Base-by-base conservation (phyloP, 2,888 invertebrate genomes). In the Zootermopsis nevadensis region DNA sequence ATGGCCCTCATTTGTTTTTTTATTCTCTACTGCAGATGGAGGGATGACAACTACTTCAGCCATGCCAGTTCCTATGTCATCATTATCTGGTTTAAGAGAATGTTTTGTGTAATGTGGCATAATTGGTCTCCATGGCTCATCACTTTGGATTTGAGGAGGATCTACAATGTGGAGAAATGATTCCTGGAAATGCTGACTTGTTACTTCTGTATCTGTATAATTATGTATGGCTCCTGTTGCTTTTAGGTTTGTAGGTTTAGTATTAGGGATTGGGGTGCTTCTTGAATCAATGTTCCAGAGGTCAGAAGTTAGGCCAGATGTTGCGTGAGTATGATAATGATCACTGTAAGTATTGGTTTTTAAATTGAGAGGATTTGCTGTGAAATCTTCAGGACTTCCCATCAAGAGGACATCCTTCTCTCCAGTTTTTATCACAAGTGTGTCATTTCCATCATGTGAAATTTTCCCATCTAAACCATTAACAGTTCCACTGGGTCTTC, bases 341-440 rank as follows among this genome's bases (percentile, higher is more conserved):
- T 74, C 74, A 74, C 38, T 74, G n/a, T 74, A 42, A 35, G 74
- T 31, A 24, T 31, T 72, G 8, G 72, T 35, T 72, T 72, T 72
- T 15, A 72, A 72, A 24, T 33, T 35, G 33, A 74, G 74, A 0
- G 74, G 74, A 74, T 42, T 74, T n/a, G 4, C 22, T n/a, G 74
- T 74, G 60, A 60, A 60, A 60, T 27, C 27, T 38, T 74, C 1
- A 74, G 19, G 10, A 7, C 33, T 38, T 74, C 74, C 38, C 19
- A 38, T 74, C 1, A 42, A 24, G 1, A 38, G n/a, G n/a, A 74
- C 24, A 33, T 74, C 38, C 0, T 74, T 42, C 10, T 74, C 74
- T 38, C 74, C 74, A 42, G 53, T 83, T 33, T 72, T 83, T 72
- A 74, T 83, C 12, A 80, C 72, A 24, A 69, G 33, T 27, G 83